Percentiles rank a stretch among this genome's conserved stretches.
phyloP scores from a whole-genome alignment of 2,113 vertebrate species.

The Phrynocephalus versicolor region DNA sequence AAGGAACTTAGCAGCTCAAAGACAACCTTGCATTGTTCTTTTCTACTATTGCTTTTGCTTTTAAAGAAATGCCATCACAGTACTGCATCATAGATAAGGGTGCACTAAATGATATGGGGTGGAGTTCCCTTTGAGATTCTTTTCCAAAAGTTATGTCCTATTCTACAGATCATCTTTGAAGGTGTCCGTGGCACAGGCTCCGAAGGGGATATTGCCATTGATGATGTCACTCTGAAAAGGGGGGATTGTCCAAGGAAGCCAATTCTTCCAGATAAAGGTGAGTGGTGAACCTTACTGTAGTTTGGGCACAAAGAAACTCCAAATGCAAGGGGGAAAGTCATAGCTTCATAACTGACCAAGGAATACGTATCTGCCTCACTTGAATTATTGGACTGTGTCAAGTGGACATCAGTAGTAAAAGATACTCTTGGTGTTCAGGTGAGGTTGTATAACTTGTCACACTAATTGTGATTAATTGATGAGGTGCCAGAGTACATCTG shows the following conservation, averaged over 20 bases:
- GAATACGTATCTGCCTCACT: not conserved
- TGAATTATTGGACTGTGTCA: not conserved
- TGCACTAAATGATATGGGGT: not conserved
- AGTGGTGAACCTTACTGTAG: accelerated
- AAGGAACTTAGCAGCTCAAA: not conserved
- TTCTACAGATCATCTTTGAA: constrained; percentile 92
- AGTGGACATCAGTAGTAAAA: not conserved
- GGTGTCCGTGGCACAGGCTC: constrained; percentile 88
- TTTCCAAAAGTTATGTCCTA: constrained; percentile 47
- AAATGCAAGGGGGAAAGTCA: not conserved
- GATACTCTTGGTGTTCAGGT: not conserved
- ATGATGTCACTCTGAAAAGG: constrained; percentile 91
- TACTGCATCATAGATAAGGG: not conserved
- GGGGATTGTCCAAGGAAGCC: constrained; percentile 86
- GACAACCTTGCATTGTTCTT: not conserved
- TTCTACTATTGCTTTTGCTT: not conserved
- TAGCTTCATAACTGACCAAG: not conserved
- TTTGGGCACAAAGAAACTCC: not conserved
- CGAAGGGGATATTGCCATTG: constrained; percentile 95
- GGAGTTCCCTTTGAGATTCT: not conserved
- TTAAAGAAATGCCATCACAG: not conserved
- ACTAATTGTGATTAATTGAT: too few species aligned
- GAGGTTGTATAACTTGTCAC: too few species aligned
- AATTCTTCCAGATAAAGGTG: constrained; percentile 77
- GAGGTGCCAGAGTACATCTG: too few species aligned